These are phyloP conservation scores for Australoheros scitulus DNA, from an alignment of 2,113 vertebrate genomes.

Conservation along the genomic window DNA sequence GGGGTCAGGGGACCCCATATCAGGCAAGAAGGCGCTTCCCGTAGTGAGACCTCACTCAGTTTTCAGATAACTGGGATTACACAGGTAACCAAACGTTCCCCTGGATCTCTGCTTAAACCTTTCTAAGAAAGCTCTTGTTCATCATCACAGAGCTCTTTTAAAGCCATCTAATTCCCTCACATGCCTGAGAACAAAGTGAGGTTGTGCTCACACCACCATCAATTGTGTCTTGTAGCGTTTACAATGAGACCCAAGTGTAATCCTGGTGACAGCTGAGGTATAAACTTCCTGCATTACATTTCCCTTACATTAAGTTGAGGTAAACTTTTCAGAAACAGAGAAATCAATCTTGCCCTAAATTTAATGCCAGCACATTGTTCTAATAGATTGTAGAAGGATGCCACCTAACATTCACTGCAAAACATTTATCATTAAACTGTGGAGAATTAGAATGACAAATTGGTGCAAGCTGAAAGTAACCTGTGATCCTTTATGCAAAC, in stretches of 20 bases:
- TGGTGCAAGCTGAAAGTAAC: not conserved
- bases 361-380: not conserved
- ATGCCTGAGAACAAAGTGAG: not conserved
- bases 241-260: not conserved
- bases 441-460: not conserved
- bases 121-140: not conserved
- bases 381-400: not conserved
- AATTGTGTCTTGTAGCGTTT: not conserved
- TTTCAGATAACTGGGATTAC: not conserved
- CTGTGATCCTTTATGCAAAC: not conserved
- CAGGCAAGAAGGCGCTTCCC: not conserved
- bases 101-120: slow-evolving; percentile 7
- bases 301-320: not conserved
- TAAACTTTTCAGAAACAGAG: slow-evolving; percentile 3
- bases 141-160: not conserved
- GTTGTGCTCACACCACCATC: not conserved
- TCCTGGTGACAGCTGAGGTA: not conserved
- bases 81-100: not conserved
- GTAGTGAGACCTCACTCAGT: not conserved
- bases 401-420: not conserved
- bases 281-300: not conserved
- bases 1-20: not conserved
- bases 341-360: not conserved
- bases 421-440: not conserved
- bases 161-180: not conserved